Conservation (phyloP, 2,888 invertebrate species). For the Drosophila putrida region DNA sequence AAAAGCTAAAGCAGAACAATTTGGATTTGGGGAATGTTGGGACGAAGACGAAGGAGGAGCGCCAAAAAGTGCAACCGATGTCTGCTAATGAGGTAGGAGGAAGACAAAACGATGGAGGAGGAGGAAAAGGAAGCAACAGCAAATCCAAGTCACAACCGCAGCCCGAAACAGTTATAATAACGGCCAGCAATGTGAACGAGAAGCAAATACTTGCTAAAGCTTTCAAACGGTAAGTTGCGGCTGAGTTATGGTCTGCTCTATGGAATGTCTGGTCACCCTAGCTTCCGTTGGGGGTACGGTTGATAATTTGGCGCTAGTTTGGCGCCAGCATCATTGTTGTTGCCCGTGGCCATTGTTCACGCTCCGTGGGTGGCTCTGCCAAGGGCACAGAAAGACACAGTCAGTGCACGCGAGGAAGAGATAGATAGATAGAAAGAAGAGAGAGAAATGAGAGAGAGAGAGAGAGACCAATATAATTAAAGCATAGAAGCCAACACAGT, state of each 20-base stretch:
- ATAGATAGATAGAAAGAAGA: not conserved
- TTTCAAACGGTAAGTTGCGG: conserved; percentile 86
- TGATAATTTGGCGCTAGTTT: conserved; percentile 79
- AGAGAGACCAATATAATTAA: conserved; percentile 1
- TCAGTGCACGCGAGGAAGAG: not conserved
- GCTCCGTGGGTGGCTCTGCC: conserved; percentile 11
- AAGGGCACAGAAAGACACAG: not conserved
- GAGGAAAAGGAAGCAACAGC: conserved; percentile 13
- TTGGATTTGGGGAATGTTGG: conserved; percentile 50
- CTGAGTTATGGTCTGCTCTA: conserved; percentile 24
- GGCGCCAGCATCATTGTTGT: conserved; percentile 68
- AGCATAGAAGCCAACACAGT: conserved; percentile 29
- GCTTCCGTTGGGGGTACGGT: conserved; percentile 38
- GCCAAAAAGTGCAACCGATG: conserved; percentile 59
- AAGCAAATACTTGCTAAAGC: conserved; percentile 85
- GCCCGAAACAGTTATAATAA: conserved; percentile 86
- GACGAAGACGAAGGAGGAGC: conserved; percentile 25
- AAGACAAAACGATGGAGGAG: conserved; percentile 3
- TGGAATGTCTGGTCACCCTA: conserved; percentile 25
- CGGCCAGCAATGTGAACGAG: conserved; percentile 86
- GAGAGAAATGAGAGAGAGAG: not conserved
- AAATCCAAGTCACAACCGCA: conserved; percentile 68
- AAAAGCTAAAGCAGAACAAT: conserved; percentile 54
- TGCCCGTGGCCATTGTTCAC: conserved; percentile 61
- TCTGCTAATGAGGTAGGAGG: conserved; percentile 52